These are phyloP conservation scores for Numida meleagris DNA, from an alignment of 2,113 vertebrate genomes.

Conservation along the genomic window DNA sequence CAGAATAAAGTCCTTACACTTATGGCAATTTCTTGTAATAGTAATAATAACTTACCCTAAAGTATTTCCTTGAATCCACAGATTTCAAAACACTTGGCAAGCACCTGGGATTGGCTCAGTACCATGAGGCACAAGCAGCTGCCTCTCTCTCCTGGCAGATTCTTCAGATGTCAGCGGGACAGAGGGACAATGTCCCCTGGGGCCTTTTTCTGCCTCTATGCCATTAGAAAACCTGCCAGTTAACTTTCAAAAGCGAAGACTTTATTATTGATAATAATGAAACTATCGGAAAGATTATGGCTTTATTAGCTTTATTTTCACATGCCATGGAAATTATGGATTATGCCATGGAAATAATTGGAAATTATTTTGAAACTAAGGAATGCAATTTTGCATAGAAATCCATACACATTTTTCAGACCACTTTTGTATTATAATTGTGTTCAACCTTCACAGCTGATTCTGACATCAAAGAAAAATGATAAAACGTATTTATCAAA, in stretches of 20 bases:
- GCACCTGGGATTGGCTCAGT: neutral
- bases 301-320: conserved; percentile 56
- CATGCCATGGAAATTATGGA: neutral
- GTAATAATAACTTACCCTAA: neutral
- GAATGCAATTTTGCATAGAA: neutral
- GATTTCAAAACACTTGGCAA: conserved; percentile 40
- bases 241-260: conserved; percentile 10
- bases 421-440: neutral
- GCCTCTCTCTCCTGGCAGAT: conserved; percentile 39
- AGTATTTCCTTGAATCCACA: neutral
- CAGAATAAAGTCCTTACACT: conserved; percentile 27
- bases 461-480: neutral
- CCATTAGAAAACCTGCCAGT: conserved; percentile 47
- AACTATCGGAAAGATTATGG: conserved; percentile 23
- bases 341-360: no score
- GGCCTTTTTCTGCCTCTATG: neutral
- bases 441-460: neutral
- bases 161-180: conserved; percentile 56
- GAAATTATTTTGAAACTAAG: neutral
- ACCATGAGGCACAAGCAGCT: conserved; percentile 37
- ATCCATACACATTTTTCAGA: neutral
- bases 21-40: neutral
- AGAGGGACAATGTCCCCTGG: neutral
- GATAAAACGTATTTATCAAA: neutral
- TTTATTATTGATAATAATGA: conserved; percentile 14